Base-by-base conservation (phyloP, 2,888 invertebrate genomes). In the Nomada goodeniana region DNA sequence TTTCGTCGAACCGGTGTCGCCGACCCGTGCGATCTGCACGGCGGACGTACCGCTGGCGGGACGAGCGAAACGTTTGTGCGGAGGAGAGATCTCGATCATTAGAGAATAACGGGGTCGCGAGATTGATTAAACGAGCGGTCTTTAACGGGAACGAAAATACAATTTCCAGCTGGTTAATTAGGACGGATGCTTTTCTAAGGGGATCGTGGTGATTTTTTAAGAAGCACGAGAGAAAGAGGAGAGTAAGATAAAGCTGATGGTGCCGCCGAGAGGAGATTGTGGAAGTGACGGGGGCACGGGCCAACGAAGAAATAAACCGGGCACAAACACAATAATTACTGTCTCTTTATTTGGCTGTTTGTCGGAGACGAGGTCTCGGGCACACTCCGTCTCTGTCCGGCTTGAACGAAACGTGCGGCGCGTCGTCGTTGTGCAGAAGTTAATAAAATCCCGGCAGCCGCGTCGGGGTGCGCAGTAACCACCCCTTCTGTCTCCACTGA, bases 371-470 rank as follows among this genome's bases (percentile, higher is more conserved):
- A 82, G 88, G 80, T 86, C 88, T 86, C 87, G 64, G 36, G 78
- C 73, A 61, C 70, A 53, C 70, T 77, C 83, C 57, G 63, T 86
- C 83, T 23, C 78, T 73, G 67, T 86, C 83, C 52, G 61, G 23
- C 80, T 11, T n/a, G 71, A 63, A 75, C 61, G 86, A 81, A 87
- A 89, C 86, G 85, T 85, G 88, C 80, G 83, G 76, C 81, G 85
- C 86, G 86, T 87, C 90, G 90, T 88, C 90, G 90, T 89, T 89
- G 89, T 92, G 92, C 91, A 93, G 92, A 93, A 93, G 93, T 93
- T 93, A 93, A 93, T 93, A 93, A 93, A 93, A 93, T 93, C 93
- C 92, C 90, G 88, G 91, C 91, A 91, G 89, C 89, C 89, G 88
- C 88, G 88, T 88, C 86, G 85, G 84, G 89, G 84, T 81, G 89